phyloP scores from a whole-genome alignment of 2,888 invertebrate species.

The Trichogramma evanescens region DNA sequence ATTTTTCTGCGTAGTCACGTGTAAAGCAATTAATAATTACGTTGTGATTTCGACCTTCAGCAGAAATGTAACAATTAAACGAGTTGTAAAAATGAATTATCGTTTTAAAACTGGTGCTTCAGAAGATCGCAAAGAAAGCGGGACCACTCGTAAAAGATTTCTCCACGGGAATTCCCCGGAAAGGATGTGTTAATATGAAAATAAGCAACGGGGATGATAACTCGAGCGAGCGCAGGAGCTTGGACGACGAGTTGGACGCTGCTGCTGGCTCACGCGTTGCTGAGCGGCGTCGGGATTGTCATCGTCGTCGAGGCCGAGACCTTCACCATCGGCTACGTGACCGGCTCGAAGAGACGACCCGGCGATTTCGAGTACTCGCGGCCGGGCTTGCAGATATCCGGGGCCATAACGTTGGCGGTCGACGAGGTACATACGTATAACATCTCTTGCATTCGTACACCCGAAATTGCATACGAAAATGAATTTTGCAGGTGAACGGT shows the following conservation, averaged over 20 bases:
- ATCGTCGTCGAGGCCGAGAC: conserved; percentile 49
- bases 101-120: no score
- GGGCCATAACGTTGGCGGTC: conserved; percentile 81
- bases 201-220: no score
- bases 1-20: no score
- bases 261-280: conserved; percentile 29
- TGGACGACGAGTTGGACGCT: conserved; percentile 21
- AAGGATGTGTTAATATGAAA: no score
- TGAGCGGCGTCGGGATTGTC: conserved; percentile 22
- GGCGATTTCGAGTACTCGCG: conserved; percentile 74
- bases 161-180: no score
- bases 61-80: no score
- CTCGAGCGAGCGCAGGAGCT: no score
- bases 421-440: conserved; percentile 56
- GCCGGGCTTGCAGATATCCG: conserved; percentile 67
- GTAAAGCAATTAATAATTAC: no score
- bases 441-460: background rate
- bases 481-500: conserved; percentile 48
- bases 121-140: no score
- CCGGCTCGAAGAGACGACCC: conserved; percentile 71
- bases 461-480: background rate
- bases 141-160: no score
- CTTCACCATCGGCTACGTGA: conserved; percentile 76
- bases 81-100: no score
- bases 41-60: no score